phyloP scores from a whole-genome alignment of 1,140 invertebrate species.

The Aphaenogaster ashmeadi region DNA sequence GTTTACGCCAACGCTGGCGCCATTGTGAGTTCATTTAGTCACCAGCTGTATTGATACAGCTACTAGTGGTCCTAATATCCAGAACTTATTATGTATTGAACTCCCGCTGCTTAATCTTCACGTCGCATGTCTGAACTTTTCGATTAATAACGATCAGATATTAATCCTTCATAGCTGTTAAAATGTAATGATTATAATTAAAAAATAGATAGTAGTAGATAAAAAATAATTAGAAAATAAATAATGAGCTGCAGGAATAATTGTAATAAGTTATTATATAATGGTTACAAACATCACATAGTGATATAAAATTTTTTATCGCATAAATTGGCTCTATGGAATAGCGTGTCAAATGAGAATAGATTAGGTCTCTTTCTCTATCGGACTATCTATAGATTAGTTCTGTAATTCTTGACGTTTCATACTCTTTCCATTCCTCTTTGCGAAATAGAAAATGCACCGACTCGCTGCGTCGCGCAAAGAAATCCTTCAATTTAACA shows the following conservation, averaged over 20 bases:
- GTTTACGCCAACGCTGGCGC: neutral
- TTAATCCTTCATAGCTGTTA: neutral
- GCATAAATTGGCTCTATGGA: neutral
- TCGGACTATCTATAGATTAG: neutral
- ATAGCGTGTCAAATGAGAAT: neutral
- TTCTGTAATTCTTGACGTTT: neutral
- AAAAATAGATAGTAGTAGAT: too few species aligned
- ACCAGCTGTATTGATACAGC: conserved; percentile 32
- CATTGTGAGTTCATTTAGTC: neutral
- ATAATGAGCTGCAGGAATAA: neutral
- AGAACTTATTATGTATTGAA: conserved; percentile 19
- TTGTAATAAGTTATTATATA: neutral
- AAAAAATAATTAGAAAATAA: neutral
- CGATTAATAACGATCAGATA: neutral
- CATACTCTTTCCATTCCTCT: neutral
- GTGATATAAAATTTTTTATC: neutral
- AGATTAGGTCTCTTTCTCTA: neutral
- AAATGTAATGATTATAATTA: neutral
- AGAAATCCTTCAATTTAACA: conserved; percentile 55
- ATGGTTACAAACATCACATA: neutral
- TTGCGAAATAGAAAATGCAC: neutral
- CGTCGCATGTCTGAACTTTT: neutral
- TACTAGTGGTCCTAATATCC: neutral
- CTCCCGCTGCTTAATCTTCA: neutral
- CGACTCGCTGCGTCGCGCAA: conserved; percentile 12